Base-by-base conservation (phyloP, 2,888 invertebrate species). In the Ferdinandea cuprea region DNA sequence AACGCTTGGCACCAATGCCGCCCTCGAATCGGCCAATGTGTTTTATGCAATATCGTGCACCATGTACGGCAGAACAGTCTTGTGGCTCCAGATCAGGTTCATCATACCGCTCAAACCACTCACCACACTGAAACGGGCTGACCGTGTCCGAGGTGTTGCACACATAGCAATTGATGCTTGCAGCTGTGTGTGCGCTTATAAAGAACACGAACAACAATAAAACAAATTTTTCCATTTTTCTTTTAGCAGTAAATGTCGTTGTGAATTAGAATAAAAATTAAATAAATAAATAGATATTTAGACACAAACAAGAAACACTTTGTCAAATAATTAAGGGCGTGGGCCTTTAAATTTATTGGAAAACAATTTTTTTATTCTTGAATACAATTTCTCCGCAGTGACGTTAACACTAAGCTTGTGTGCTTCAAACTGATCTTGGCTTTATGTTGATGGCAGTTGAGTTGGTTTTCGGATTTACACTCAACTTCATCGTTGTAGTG, bases 11-110 rank as follows among this genome's bases (percentile, higher is more conserved):
- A 50, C 97, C 97, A 84, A 97, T 95, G 19, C 97, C 96, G 91
- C 96, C 97, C 95, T 96, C 97, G 88, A 93, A 96, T 89, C 98
- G 93, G 85, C 98, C 98, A 78, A 96, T 95, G 88, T 97, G 96
- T 92, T 99, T 99, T 86, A 99, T 94, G 91, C 99, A 99, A 91
- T 94, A 98, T 88, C 94, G 93, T 13, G 98, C 97, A 85, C 94
- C 94, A 89, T 96, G 96, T 78, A 98, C 96, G 76, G 93, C 92
- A 85, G 94, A 93, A 91, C 98, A 98, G 87, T 95, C 93, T 86
- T 92, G 93, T 63, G 94, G 94, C 87, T 91, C 88, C 86, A 97
- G 92, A 88, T 94, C 94, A 87, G 93, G 91, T 86, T 93, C 92
- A 89, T 91, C 92, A 88, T 94, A 93, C 86, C 92, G 92, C 74